Evolutionary conservation across 2,797 vertebrate species (phyloP), one percentile per base, ranked within the genome.

Genomic region (Dallia pectoralis): DNA sequence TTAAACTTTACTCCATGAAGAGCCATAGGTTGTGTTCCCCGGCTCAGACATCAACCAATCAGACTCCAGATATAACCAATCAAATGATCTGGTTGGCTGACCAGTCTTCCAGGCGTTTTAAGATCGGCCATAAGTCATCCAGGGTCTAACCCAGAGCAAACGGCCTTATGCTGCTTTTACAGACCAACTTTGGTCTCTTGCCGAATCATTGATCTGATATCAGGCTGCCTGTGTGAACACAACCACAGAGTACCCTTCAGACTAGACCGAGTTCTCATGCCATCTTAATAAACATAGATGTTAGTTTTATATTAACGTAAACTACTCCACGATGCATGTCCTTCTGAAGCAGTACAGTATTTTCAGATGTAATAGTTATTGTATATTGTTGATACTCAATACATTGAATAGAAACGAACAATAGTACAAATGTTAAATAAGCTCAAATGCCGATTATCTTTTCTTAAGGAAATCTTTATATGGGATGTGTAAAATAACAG

Each of bases 401-500:
- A 79, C 80, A 85, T 84, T 12, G 80, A 82, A 81, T 84, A 85
- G 81, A 83, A 67, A 71, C 80, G 80, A 72, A 70, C 48, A 73
- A 80, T 84, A 85, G 78, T 82, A 78, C 79, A 87, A 81, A 86
- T 84, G 82, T 88, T 86, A 74, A 86, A 88, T 86, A 87, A 87
- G 85, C 85, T 91, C 79, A 88, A 86, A 86, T 71, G 79, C 74
- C 53, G 74, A 80, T 87, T 77, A 85, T 88, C 77, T 91, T 76
- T 91, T 91, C 88, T 86, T 89, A 89, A 90, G 88, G 89, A 91
- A 88, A 90, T 89, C 80, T 77, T 88, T 92, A 89, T 85, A 89
- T 89, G 89, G 84, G 77, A 86, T 81, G 84, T 92, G 91, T 89
- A 89, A 84, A 90, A 88, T 81, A 84, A 76, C 70, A 75, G 82